Base-by-base conservation (phyloP, 30 jellyfish, hydroid and myxozoan genomes). In the Aurelia aurita region DNA sequence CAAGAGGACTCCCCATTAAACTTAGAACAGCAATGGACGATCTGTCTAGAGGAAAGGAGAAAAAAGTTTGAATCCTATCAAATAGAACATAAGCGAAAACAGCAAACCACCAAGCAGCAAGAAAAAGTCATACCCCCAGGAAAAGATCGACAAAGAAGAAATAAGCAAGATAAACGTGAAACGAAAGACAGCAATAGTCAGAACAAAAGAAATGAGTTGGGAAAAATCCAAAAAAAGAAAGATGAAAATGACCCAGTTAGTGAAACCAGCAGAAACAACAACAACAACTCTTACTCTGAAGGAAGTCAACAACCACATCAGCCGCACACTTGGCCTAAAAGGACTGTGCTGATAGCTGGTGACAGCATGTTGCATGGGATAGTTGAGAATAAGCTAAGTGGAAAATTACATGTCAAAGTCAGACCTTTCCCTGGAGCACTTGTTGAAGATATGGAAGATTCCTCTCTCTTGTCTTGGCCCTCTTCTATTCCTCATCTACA, bases 1-100 rank as follows among this genome's bases (percentile, higher is more conserved):
- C n/a, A 10, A 15, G 10, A 58, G 11, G 19, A 58, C 25, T 58
- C 69, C 69, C 69, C 69, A 58, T 10, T 58, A 58, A 58, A 10
- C 69, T 0, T 58, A 19, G 19, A 58, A 32, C 69, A 58, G n/a
- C 19, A 16, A 58, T 58, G 69, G 69, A 58, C 20, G 69, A 58
- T 16, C n/a, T 58, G 9, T 32, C 69, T 58, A 32, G 69, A 58
- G 69, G 69, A 58, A 58, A 58, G 69, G 25, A 58, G 69, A 32
- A 58, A 58, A 58, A 58, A 12, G 69, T 58, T 58, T 58, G 19
- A 58, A 58, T 0, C 19, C 69, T 58, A 58, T 32, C 69, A 58
- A 58, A 32, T 58, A 58, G 69, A 16, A 58, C 69, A 58, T 32
- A 58, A 58, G 69, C 69, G 69, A 16, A 58, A 58, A 58, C 69